A percentile compares a stretch with the other conserved stretches of the same genome.
These are phyloP conservation scores for Chymomyza costata DNA, from an alignment of 1,140 invertebrate genomes.

Conservation along the genomic window DNA sequence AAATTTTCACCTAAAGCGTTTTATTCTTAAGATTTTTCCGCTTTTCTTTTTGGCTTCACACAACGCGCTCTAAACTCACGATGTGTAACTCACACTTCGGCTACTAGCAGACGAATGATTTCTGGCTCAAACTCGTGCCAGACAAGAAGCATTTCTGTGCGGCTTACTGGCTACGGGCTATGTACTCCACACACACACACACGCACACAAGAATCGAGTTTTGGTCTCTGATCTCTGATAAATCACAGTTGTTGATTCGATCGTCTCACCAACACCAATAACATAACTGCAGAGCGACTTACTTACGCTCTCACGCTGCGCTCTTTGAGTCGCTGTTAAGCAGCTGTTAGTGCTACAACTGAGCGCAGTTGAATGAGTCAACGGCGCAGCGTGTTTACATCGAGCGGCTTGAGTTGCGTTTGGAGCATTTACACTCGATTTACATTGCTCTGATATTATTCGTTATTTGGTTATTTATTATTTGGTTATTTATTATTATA, in stretches of 20 bases:
- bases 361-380: conserved; percentile 18
- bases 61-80: conserved; percentile 42
- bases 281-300: conserved; percentile 13
- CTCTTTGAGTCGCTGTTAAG: conserved; percentile 36
- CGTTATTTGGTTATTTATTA: conserved; percentile 65
- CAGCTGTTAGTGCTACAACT: conserved; percentile 11
- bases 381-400: not conserved
- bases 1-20: too few species aligned
- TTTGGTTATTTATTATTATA: conserved; percentile 8
- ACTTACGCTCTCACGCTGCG: conserved; percentile 14
- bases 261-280: conserved; percentile 12
- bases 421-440: conserved; percentile 28
- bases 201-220: conserved; percentile 28
- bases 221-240: conserved; percentile 45
- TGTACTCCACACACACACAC: conserved; percentile 27
- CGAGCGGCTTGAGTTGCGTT: too few species aligned
- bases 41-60: conserved; percentile 17
- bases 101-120: conserved; percentile 72
- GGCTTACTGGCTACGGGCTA: conserved; percentile 42
- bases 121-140: conserved; percentile 52
- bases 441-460: conserved; percentile 71
- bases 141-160: conserved; percentile 70
- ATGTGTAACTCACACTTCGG: conserved; percentile 70
- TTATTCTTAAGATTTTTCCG: conserved; percentile 2
- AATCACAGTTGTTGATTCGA: conserved; percentile 42